Evolutionary conservation across 2,888 invertebrate species (phyloP).

Genomic region (Drosophila helvetica): DNA sequence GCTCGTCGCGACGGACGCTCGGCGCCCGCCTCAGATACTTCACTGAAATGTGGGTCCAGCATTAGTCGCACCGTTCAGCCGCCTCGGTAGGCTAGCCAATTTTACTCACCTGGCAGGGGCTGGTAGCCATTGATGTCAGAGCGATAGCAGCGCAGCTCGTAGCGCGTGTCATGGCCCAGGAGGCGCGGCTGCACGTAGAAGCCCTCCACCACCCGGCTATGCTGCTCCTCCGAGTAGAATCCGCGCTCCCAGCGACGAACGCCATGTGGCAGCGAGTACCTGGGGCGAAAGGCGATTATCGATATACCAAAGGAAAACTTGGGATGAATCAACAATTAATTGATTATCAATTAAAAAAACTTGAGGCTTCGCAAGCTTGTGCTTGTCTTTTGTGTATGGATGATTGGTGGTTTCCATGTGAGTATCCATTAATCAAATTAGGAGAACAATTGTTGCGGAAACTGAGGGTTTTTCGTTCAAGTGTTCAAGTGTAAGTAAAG

Average conservation of each 20-base stretch:
- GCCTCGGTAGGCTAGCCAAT: no score
- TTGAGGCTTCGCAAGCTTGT: no score
- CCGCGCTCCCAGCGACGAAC: constrained; percentile 73
- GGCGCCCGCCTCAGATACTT: constrained; percentile 64
- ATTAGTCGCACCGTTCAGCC: neutral
- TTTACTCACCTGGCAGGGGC: constrained; percentile 53
- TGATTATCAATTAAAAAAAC: neutral
- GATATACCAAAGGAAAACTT: neutral
- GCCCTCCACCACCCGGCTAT: constrained; percentile 65
- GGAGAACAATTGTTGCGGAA: neutral
- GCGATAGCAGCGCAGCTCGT: constrained; percentile 72
- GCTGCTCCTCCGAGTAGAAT: constrained; percentile 37
- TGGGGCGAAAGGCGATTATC: constrained; percentile 4
- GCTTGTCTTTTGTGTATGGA: neutral
- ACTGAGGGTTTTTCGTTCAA: neutral
- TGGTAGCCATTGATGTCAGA: constrained; percentile 65
- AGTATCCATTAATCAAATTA: neutral
- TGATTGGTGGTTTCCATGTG: neutral
- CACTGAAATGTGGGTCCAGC: constrained; percentile 47
- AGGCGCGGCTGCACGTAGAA: constrained; percentile 68
- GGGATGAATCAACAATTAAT: neutral
- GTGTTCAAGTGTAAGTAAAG: no score
- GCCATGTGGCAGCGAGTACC: constrained; percentile 71
- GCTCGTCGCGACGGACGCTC: constrained; percentile 56
- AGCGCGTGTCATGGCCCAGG: constrained; percentile 33